Conservation (phyloP, 2,797 vertebrate species). For the Gobio occitaniae region DNA sequence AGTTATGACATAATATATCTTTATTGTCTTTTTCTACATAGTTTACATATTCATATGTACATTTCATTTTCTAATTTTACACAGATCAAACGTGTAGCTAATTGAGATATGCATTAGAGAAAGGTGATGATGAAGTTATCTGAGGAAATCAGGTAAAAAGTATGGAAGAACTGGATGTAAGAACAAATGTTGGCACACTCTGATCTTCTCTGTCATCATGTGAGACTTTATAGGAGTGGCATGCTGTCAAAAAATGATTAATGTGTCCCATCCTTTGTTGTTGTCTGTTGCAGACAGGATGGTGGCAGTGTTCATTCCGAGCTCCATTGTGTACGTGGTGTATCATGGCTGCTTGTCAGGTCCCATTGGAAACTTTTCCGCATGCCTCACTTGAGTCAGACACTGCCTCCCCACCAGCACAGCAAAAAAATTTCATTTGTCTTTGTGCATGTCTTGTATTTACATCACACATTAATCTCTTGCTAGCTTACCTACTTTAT, state of each 20-base stretch:
- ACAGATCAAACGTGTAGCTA: background rate
- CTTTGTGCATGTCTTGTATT: conserved; percentile 33
- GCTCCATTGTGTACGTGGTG: conserved; percentile 54
- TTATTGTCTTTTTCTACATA: background rate
- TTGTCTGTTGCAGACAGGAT: conserved; percentile 63
- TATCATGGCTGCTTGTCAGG: conserved; percentile 51
- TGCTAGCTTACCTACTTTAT: conserved; percentile 41
- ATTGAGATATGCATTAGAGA: background rate
- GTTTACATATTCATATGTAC: background rate
- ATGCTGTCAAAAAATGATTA: conserved; percentile 72
- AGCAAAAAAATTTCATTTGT: background rate
- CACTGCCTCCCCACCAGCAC: background rate
- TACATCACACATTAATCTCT: conserved; percentile 49
- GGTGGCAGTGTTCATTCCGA: conserved; percentile 58
- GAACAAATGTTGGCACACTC: conserved; percentile 63
- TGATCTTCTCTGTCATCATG: conserved; percentile 44
- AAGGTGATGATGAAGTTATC: conserved; percentile 19
- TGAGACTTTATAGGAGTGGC: conserved; percentile 66
- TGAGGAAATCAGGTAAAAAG: conserved; percentile 28
- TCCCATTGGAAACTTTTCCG: conserved; percentile 48
- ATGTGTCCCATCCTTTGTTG: conserved; percentile 73
- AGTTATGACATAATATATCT: background rate
- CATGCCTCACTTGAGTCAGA: conserved; percentile 53
- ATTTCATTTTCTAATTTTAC: background rate
- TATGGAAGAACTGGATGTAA: conserved; percentile 29